A percentile compares a stretch with the other conserved stretches of the same genome.
phyloP scores from a whole-genome alignment of 2,888 invertebrate species.

The Xiphydria camelus region DNA sequence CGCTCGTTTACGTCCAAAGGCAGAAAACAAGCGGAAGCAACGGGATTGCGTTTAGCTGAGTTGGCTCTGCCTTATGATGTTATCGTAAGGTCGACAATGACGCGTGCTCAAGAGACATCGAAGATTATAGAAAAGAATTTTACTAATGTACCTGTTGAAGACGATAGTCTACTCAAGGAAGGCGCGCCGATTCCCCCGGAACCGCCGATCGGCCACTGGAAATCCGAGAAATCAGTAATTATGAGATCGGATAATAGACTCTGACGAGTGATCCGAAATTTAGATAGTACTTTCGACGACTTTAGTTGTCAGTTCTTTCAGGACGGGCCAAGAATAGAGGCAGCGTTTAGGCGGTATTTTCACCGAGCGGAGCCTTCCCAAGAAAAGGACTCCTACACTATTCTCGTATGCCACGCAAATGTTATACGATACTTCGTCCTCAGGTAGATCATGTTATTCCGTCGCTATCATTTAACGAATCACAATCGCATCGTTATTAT shows the following conservation, averaged over 20 bases:
- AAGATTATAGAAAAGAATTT: constrained; percentile 76
- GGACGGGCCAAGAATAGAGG: constrained; percentile 93
- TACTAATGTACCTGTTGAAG: constrained; percentile 62
- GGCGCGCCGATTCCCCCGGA: constrained; percentile 95
- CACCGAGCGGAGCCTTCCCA: constrained; percentile 85
- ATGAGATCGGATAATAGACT: constrained; percentile 3
- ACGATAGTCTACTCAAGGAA: constrained; percentile 81
- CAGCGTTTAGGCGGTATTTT: constrained; percentile 91
- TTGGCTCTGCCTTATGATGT: constrained; percentile 78
- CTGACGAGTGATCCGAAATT: constrained; percentile 7
- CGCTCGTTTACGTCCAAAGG: too few species aligned
- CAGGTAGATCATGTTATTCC: constrained; percentile 63
- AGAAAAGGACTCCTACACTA: constrained; percentile 79
- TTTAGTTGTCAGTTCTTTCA: constrained; percentile 79
- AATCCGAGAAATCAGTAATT: constrained; percentile 76
- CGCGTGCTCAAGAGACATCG: constrained; percentile 90
- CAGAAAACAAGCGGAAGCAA: constrained; percentile 79
- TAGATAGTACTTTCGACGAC: background rate
- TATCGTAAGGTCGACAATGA: constrained; percentile 89
- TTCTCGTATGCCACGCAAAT: constrained; percentile 96
- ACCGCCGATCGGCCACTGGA: constrained; percentile 87
- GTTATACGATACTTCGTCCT: constrained; percentile 96
- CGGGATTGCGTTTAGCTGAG: constrained; percentile 80
- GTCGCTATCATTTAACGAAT: constrained; percentile 1
- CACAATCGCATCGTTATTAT: background rate